Conservation (phyloP, 2,888 invertebrate genomes). For the Trichogramma evanescens region DNA sequence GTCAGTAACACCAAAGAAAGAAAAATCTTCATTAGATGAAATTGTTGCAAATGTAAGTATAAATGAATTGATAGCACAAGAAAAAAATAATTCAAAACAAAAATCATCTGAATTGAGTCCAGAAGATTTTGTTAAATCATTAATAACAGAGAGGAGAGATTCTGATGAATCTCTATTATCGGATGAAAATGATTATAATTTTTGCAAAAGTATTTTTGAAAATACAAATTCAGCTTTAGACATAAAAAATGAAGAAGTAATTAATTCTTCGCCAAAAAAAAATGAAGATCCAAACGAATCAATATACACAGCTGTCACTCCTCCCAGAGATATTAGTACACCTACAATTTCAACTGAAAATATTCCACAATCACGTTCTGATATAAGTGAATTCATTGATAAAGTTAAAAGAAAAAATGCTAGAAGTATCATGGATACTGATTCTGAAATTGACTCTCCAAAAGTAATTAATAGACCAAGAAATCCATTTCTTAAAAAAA, state of each 20-base stretch:
- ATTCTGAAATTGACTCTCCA: conserved; percentile 28
- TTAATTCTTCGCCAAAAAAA: not conserved
- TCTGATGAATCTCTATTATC: not conserved
- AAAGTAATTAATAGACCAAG: conserved; percentile 4
- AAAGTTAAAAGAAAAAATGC: conserved; percentile 31
- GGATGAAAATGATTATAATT: not conserved
- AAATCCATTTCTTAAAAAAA: conserved; percentile 30
- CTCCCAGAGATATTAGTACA: conserved; percentile 8
- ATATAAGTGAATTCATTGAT: conserved; percentile 35
- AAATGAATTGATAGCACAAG: not conserved
- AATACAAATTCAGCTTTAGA: not conserved
- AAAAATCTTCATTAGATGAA: not conserved
- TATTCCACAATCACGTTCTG: conserved; percentile 12
- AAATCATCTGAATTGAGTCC: not conserved
- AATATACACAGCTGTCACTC: conserved; percentile 8
- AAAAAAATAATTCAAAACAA: not conserved
- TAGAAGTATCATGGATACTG: conserved; percentile 23
- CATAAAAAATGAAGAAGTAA: not conserved
- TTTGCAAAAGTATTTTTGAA: too few relatives aligned
- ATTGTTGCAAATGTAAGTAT: not conserved
- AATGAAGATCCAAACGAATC: not conserved
- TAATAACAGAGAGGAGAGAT: not conserved
- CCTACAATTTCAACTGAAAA: not conserved
- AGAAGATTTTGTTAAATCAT: not conserved
- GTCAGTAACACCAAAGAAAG: conserved; percentile 8